Evolutionary conservation across 2,797 vertebrate species (phyloP).

Genomic region (Danionella dracula): DNA sequence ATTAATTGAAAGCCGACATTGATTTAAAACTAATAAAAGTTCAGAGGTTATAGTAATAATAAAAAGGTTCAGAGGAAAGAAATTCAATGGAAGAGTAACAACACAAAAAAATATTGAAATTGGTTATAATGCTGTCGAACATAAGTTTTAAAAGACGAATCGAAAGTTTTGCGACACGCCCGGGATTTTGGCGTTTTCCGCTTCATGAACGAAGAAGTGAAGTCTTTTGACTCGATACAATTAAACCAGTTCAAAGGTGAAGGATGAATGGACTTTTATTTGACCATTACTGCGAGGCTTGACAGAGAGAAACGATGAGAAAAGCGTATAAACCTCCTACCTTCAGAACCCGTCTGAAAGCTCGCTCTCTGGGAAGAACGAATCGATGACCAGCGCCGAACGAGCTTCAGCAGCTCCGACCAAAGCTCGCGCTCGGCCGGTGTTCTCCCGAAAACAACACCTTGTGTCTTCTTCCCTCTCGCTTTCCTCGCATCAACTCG

Average conservation of each 20-base stretch:
- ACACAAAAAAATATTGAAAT: no score
- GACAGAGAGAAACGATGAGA: constrained; percentile 4
- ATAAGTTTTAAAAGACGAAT: no score
- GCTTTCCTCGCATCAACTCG: constrained; percentile 39
- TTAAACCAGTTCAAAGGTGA: constrained; percentile 38
- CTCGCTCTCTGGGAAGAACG: constrained; percentile 25
- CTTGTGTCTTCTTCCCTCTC: constrained; percentile 10
- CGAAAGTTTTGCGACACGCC: no score
- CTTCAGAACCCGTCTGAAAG: constrained; percentile 42
- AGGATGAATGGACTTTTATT: constrained; percentile 34
- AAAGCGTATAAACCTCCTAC: constrained; percentile 54
- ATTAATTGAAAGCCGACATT: no score
- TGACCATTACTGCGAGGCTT: constrained; percentile 23
- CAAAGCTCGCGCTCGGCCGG: constrained; percentile 2
- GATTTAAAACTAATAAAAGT: no score
- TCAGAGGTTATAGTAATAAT: no score
- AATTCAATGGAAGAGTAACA: no score
- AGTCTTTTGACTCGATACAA: constrained; percentile 8
- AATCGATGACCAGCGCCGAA: constrained; percentile 36
- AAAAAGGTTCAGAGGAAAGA: no score
- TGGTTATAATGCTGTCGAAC: no score
- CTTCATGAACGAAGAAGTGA: constrained; percentile 5
- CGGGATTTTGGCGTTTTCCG: background rate
- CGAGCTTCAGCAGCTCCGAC: constrained; percentile 18
- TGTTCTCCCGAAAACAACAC: constrained; percentile 4